Evolutionary conservation across 1,140 invertebrate genomes (phyloP), one percentile per base, ranked within the genome.

Genomic region (Vollenhovia emeryi): DNA sequence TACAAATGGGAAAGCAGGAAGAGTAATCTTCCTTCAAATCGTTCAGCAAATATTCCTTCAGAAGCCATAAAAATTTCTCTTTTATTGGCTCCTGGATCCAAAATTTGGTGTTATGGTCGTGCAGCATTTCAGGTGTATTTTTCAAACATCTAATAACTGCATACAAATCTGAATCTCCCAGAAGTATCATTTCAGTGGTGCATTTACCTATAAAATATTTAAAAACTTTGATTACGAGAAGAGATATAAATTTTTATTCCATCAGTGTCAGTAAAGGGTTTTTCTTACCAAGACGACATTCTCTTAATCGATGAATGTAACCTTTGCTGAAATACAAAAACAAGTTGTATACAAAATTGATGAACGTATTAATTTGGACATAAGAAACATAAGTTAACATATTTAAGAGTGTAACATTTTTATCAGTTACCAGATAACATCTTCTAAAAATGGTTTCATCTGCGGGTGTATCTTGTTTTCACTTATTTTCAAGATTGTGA

Each of bases 111-210:
- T n/a, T n/a, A n/a, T n/a, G 6, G 9, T 0, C 8, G 1, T 43
- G 7, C 40, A 40, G 6, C 1, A 40, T 36, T 21, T 33, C n/a
- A 8, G 8, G 11, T 8, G 1, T 8, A 50, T n/a, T 5, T 11
- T 4, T 75, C 3, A 75, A 59, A 6, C 13, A 75, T 0, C 8
- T 27, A 18, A 59, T 59, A 13, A 27, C 33, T n/a, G 71, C 71
- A 59, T 75, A n/a, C 21, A 75, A 75, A 27, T 75, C 71, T 27
- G 71, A 59, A 27, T 75, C 71, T 15, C 9, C 15, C 9, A 59
- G 6, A 59, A 75, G 3, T 75, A 75, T 59, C 4, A 75, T 40
- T 59, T 59, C 33, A 43, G 3, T 59, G 5, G 5, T 33, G n/a
- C n/a, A 9, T 36, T 36, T 7, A 59, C 7, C 13, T 24, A 33